Percentiles rank a stretch among this genome's conserved stretches.
phyloP scores from a whole-genome alignment of 2,888 invertebrate genomes.

The Limulus polyphemus region DNA sequence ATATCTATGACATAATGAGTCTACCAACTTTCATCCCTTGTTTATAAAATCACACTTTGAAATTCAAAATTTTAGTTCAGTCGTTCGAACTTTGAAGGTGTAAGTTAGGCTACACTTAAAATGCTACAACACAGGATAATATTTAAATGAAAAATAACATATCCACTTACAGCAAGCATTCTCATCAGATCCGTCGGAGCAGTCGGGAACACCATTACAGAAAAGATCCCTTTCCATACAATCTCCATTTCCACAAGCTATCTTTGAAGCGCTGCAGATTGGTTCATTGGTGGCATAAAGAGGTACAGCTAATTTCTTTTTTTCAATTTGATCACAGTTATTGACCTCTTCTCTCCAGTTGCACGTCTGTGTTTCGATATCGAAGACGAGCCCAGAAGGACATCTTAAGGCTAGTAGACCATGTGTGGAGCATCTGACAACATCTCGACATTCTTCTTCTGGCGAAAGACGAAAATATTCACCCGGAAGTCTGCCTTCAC shows the following conservation, averaged over 20 bases:
- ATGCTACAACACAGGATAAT: no score
- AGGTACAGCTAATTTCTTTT: conserved; percentile 58
- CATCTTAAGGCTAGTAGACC: conserved; percentile 78
- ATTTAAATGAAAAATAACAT: no score
- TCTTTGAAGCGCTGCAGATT: conserved; percentile 74
- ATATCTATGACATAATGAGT: no score
- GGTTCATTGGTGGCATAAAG: conserved; percentile 86
- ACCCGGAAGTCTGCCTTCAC: conserved; percentile 73
- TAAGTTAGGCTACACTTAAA: no score
- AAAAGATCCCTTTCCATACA: conserved; percentile 82
- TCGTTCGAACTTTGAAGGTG: no score
- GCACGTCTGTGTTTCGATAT: conserved; percentile 86
- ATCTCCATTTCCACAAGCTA: conserved; percentile 82
- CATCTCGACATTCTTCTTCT: conserved; percentile 81
- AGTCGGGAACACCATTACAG: conserved; percentile 84
- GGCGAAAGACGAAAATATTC: conserved; percentile 77
- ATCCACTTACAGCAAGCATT: conserved; percentile 79
- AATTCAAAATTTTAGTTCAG: no score
- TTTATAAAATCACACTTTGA: no score
- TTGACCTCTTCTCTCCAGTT: conserved; percentile 93
- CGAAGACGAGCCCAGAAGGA: conserved; percentile 80
- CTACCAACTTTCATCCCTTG: no score
- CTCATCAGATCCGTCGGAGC: conserved; percentile 88
- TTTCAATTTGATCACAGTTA: conserved; percentile 85
- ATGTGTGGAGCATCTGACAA: conserved; percentile 59